These are phyloP conservation scores for Zeugodacus cucurbitae DNA, from an alignment of 1,140 invertebrate genomes.

Conservation along the genomic window DNA sequence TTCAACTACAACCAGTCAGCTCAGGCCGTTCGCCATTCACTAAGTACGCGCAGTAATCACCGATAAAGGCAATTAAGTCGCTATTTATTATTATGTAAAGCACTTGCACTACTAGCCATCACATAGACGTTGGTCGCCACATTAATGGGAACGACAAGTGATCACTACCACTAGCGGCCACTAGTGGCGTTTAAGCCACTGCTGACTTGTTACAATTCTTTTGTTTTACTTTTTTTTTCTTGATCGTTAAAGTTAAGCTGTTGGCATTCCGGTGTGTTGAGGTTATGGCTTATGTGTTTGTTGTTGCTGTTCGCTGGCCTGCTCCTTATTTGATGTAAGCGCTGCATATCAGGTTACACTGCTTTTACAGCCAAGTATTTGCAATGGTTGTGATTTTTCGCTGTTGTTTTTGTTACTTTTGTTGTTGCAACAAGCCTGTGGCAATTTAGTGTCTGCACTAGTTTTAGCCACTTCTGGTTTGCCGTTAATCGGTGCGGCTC, in stretches of 20 bases:
- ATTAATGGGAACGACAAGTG: background rate
- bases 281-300: background rate
- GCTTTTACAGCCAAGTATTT: background rate
- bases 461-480: slow-evolving; percentile 4
- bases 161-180: background rate
- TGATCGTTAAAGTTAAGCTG: background rate
- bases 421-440: background rate
- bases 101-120: slow-evolving; percentile 2
- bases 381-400: background rate
- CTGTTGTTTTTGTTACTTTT: background rate
- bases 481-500: background rate
- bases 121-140: background rate
- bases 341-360: background rate
- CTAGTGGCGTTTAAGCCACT: background rate
- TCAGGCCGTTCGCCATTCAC: background rate
- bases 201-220: background rate
- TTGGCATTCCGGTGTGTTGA: background rate
- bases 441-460: background rate
- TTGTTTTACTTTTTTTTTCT: background rate
- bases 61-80: slow-evolving; percentile 25
- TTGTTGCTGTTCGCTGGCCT: background rate
- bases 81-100: slow-evolving; percentile 38
- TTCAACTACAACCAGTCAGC: background rate
- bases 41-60: background rate
- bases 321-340: slow-evolving; percentile 25